Conservation (phyloP, 2,113 vertebrate species). For the Nyctereutes procyonoides region DNA sequence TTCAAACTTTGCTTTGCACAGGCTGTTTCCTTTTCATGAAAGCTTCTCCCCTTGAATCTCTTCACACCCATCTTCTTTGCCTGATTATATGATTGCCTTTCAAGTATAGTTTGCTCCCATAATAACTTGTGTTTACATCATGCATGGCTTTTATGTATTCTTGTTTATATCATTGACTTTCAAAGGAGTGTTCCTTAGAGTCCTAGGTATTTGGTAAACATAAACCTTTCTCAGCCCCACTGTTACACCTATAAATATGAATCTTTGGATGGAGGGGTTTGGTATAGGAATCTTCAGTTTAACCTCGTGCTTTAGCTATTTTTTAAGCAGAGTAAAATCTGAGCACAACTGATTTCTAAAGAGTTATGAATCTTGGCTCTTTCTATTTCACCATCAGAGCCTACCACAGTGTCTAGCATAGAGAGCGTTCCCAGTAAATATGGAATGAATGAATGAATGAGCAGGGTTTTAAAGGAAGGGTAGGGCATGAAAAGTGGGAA, state of each 20-base stretch:
- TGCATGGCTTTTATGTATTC: neutral
- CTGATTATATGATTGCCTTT: neutral
- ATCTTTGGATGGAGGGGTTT: neutral
- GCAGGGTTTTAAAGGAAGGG: neutral
- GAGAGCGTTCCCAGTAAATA: neutral
- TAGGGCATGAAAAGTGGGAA: neutral
- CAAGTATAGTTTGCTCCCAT: neutral
- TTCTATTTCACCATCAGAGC: neutral
- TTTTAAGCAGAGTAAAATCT: neutral
- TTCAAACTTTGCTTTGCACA: neutral
- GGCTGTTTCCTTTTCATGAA: neutral
- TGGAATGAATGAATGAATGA: neutral
- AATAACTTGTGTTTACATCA: neutral
- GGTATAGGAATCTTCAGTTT: neutral
- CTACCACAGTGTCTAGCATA: neutral
- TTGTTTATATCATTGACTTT: neutral
- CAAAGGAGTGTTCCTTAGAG: neutral
- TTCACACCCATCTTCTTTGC: neutral
- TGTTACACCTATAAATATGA: neutral
- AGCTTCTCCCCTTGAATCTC: neutral
- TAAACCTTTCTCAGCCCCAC: neutral
- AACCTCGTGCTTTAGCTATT: neutral
- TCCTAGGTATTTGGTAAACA: neutral
- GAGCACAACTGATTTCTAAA: neutral
- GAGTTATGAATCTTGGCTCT: neutral